Percentiles rank a stretch among this genome's conserved stretches.
These are phyloP conservation scores for Microcebus ravelobensis DNA, from an alignment of 2,113 vertebrate genomes.

Conservation along the genomic window DNA sequence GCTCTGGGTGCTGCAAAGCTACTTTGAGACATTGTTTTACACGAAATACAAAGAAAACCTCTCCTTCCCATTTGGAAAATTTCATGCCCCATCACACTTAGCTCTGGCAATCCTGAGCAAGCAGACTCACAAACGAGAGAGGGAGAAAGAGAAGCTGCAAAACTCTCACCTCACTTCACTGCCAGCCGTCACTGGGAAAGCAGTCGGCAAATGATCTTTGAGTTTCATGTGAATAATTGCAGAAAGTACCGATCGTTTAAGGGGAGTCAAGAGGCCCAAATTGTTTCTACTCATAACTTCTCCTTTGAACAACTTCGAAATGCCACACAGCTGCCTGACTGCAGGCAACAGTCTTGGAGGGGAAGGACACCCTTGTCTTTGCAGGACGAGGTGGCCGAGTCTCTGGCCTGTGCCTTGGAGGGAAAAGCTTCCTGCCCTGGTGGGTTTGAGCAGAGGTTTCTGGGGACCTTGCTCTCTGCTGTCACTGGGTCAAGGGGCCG, in stretches of 20 bases:
- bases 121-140: background rate
- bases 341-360: accelerated
- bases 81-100: background rate
- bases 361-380: accelerated
- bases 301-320: background rate
- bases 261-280: background rate
- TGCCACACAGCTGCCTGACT: background rate
- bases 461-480: background rate
- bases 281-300: background rate
- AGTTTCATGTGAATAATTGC: background rate
- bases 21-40: background rate
- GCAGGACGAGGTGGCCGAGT: accelerated
- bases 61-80: background rate
- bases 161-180: background rate
- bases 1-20: accelerated
- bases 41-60: background rate
- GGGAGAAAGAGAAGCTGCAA: background rate
- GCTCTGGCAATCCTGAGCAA: background rate
- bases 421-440: background rate
- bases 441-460: background rate
- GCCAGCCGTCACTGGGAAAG: background rate
- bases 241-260: background rate
- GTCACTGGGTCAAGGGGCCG: accelerated
- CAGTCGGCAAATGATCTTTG: background rate
- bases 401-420: accelerated